These are phyloP conservation scores for Lepidurus packardi DNA, from an alignment of 1,140 invertebrate genomes.

Conservation along the genomic window DNA sequence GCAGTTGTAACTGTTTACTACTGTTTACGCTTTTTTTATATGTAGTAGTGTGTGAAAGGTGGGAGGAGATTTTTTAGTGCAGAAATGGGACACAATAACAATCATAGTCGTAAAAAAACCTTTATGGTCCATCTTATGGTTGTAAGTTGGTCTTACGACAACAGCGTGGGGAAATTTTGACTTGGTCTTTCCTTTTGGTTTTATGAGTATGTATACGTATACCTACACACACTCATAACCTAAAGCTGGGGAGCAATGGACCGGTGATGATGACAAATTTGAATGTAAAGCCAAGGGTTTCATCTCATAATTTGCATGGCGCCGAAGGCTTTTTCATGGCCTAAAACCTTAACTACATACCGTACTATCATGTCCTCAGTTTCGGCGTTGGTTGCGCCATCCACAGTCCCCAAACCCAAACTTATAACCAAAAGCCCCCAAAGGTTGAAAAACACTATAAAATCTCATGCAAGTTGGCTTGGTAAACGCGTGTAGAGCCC, in stretches of 20 bases:
- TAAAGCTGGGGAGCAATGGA: slow-evolving; percentile 14
- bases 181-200: too few species aligned
- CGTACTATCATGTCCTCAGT: too few species aligned
- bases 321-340: neutral
- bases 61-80: neutral
- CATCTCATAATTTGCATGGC: neutral
- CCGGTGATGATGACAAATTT: slow-evolving; percentile 16
- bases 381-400: too few species aligned
- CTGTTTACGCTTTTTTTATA: neutral
- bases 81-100: neutral
- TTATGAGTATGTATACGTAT: neutral
- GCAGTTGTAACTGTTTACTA: neutral
- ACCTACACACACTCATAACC: neutral
- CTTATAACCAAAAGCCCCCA: too few species aligned
- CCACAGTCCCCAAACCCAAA: too few species aligned
- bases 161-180: neutral
- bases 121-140: neutral
- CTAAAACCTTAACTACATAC: neutral
- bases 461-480: too few species aligned
- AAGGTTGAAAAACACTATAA: too few species aligned
- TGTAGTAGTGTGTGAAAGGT: neutral
- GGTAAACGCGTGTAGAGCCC: too few species aligned
- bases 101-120: neutral
- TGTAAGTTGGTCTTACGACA: neutral
- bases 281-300: neutral